Evolutionary conservation across 2,888 invertebrate species (phyloP), one percentile per base, ranked within the genome.

Genomic region (Xestia ashworthii): DNA sequence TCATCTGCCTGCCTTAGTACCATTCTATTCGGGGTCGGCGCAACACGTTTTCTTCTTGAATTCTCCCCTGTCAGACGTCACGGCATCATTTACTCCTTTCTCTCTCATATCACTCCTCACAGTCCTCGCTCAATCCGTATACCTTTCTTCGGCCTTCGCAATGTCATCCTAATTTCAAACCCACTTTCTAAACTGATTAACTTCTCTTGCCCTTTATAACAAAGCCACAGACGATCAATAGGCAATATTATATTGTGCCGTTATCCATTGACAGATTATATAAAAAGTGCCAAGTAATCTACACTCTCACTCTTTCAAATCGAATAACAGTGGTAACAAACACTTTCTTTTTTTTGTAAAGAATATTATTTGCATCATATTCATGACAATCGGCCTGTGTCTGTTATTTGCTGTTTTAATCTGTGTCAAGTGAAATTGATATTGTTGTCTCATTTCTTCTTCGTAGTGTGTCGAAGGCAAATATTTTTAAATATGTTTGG

Each of bases 281-380:
- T 84, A 84, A 84, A 84, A 71, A 55, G 60, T 74, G 81, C 73
- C 5, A 73, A 69, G 68, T 83, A 75, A 83, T 58, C n/a, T 48
- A 53, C 38, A 68, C 81, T 80, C 81, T 83, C 78, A 53, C 76
- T 66, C 60, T 80, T 72, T 46, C 44, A 80, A 69, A 60, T 76
- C 75, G 16, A 8, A 2, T 16, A 25, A 62, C 19, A 44, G 68
- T 19, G n/a, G 60, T 11, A 44, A 44, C 1, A 41, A 60, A 60
- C 19, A 75, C 84, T 84, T 84, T 84, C 84, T 25, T 81, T 81
- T 83, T 80, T 81, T 66, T 78, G 41, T 25, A 16, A 50, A 53
- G 65, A 44, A 25, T 16, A n/a, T 4, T 70, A 53, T 66, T 70
- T 66, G 48, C 68, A 48, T 74, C 44, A n/a, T 65, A 65, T 25